phyloP scores from a whole-genome alignment of 2,888 invertebrate genomes.

The Sminthurides aquaticus region DNA sequence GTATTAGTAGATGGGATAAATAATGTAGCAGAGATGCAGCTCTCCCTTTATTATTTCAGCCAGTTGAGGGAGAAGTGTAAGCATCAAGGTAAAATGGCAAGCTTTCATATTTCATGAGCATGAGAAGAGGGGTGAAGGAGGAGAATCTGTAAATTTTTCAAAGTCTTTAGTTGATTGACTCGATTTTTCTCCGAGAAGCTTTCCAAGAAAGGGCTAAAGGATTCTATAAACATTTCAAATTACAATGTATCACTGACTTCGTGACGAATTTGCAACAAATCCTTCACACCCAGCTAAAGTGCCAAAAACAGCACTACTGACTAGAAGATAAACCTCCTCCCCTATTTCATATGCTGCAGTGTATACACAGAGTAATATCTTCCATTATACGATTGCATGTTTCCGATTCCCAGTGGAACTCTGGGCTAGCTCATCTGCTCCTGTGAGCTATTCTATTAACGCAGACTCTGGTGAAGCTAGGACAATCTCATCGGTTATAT shows the following conservation, averaged over 20 bases:
- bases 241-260: not conserved
- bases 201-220: too few relatives aligned
- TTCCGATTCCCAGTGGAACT: too few relatives aligned
- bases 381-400: too few relatives aligned
- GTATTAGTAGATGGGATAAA: not conserved
- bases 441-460: too few relatives aligned
- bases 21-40: not conserved
- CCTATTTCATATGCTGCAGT: too few relatives aligned
- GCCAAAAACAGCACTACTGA: not conserved
- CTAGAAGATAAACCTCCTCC: too few relatives aligned
- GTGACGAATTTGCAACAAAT: not conserved
- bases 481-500: too few relatives aligned
- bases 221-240: not conserved
- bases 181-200: not conserved
- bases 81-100: not conserved
- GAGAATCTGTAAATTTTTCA: not conserved
- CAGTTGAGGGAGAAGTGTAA: not conserved
- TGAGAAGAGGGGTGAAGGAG: not conserved
- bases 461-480: too few relatives aligned
- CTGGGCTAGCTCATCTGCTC: too few relatives aligned
- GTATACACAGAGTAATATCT: too few relatives aligned
- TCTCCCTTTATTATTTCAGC: not conserved
- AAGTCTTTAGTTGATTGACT: not conserved
- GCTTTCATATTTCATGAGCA: not conserved
- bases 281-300: not conserved